Percentiles rank a stretch among this genome's conserved stretches.
Evolutionary conservation across 2,888 invertebrate genomes (phyloP).

Genomic region (Meta bourneti): DNA sequence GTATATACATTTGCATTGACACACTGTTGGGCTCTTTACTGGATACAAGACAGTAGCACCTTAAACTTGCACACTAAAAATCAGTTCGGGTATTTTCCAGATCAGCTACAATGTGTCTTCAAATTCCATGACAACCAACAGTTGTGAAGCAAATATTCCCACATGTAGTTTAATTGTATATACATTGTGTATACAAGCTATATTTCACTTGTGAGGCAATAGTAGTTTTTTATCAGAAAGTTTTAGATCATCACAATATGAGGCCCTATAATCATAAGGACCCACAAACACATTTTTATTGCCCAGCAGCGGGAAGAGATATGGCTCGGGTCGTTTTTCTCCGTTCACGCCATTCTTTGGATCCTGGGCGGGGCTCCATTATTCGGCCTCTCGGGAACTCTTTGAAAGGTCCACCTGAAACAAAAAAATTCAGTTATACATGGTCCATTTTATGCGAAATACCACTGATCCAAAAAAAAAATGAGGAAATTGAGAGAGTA

Average conservation of each 20-base stretch:
- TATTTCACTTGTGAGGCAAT: constrained; percentile 64
- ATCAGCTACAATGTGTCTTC: constrained; percentile 85
- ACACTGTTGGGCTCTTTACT: constrained; percentile 70
- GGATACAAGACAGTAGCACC: constrained; percentile 63
- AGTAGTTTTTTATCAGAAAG: constrained; percentile 19
- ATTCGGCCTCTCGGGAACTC: constrained; percentile 69
- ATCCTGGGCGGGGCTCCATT: constrained; percentile 60
- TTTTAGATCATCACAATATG: constrained; percentile 40
- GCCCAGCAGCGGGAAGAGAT: constrained; percentile 70
- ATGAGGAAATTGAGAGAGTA: too few relatives aligned
- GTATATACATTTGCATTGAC: constrained; percentile 70
- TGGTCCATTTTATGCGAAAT: not conserved
- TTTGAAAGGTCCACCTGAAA: constrained; percentile 69
- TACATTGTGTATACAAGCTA: too few relatives aligned
- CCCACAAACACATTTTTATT: constrained; percentile 46
- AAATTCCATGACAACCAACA: constrained; percentile 85
- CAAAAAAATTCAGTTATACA: not conserved
- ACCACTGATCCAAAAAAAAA: too few relatives aligned
- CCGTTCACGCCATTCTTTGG: constrained; percentile 66
- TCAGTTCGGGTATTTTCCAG: not conserved
- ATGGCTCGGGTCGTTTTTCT: constrained; percentile 66
- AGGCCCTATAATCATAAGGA: constrained; percentile 15
- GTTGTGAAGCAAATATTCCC: constrained; percentile 71
- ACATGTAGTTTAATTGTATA: constrained; percentile 58
- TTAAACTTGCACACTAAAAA: constrained; percentile 27